Base-by-base conservation (phyloP, 2,797 vertebrate genomes). In the Mastacembelus armatus region DNA sequence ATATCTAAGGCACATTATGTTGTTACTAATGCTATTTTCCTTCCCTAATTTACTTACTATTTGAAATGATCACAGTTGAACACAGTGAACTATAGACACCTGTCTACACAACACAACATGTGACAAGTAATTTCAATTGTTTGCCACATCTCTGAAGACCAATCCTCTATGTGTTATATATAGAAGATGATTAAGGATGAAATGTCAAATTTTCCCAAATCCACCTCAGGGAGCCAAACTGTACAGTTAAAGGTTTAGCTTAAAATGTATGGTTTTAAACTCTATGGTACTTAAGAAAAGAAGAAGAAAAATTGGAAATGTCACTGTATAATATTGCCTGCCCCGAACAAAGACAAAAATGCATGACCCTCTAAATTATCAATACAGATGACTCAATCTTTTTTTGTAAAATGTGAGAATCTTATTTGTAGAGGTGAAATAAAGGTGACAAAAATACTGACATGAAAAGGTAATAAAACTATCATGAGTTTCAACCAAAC, bases 401-500 rank as follows among this genome's bases (percentile, higher is more conserved):
- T 19, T 19, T 30, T 57, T 54, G 54, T 0, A 38, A 59, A 74
- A 58, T 29, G n/a, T n/a, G 24, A 43, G 18, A 56, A 4, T 42
- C 45, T 58, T 11, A 30, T 73, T 52, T 66, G 39, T 27, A 18
- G 39, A 52, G 26, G 19, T 47, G 45, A 67, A 69, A 60, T 40
- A 56, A 21, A 56, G 44, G 27, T 68, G 30, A 56, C 3, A 40
- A 63, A 71, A 64, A 73, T 60, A 51, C 2, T 43, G 54, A 61
- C 51, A 65, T 45, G 19, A 64, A 67, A 66, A n/a, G 24, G 56
- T 62, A 68, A 78, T 58, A 43, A 61, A 50, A 69, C 11, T 10
- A 80, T 74, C 36, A 60, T 42, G 67, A 79, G 52, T 75, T 79
- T 71, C 48, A 58, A 56, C 42, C 19, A 39, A 55, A 74, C 38